A percentile compares a stretch with the other conserved stretches of the same genome.
Evolutionary conservation across 2,113 vertebrate species (phyloP).

Genomic region (Ptychochromis oligacanthus): DNA sequence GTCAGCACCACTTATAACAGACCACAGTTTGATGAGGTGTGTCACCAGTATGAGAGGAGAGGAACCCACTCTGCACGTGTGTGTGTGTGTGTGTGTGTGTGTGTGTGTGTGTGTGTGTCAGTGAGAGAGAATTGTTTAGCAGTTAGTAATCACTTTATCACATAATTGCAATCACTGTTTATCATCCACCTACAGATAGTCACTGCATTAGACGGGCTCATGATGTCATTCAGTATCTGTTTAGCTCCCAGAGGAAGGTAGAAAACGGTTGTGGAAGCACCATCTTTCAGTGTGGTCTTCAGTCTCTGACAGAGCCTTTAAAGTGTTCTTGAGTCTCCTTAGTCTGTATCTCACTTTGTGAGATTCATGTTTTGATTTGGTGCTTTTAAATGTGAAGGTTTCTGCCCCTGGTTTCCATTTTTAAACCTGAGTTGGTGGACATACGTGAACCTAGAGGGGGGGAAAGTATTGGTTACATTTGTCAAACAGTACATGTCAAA

Average conservation of each 20-base stretch:
- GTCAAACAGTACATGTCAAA: conserved; percentile 22
- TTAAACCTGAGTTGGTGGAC: not conserved
- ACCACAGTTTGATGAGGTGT: conserved; percentile 54
- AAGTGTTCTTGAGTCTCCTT: not conserved
- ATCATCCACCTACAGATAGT: conserved; percentile 4
- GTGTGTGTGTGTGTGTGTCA: conserved; percentile 6
- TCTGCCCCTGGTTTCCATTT: not conserved
- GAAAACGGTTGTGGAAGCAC: not conserved
- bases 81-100: not conserved
- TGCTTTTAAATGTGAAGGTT: not conserved
- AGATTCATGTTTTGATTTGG: not conserved
- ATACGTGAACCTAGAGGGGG: not conserved
- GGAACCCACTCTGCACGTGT: conserved; percentile 5
- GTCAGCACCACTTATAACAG: conserved; percentile 39
- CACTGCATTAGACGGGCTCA: not conserved
- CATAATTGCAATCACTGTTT: conserved; percentile 10
- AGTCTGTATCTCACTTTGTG: not conserved
- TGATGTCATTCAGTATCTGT: conserved; percentile 26
- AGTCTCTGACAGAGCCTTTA: not conserved
- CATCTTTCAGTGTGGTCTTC: conserved; percentile 2
- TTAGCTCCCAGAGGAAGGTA: conserved; percentile 10
- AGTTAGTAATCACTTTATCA: conserved; percentile 45
- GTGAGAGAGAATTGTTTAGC: not conserved
- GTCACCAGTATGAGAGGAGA: conserved; percentile 40
- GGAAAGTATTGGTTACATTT: conserved; percentile 3